A percentile compares a stretch with the other conserved stretches of the same genome.
Conservation (phyloP, 2,888 invertebrate genomes). For the Microdon myrmicae region DNA sequence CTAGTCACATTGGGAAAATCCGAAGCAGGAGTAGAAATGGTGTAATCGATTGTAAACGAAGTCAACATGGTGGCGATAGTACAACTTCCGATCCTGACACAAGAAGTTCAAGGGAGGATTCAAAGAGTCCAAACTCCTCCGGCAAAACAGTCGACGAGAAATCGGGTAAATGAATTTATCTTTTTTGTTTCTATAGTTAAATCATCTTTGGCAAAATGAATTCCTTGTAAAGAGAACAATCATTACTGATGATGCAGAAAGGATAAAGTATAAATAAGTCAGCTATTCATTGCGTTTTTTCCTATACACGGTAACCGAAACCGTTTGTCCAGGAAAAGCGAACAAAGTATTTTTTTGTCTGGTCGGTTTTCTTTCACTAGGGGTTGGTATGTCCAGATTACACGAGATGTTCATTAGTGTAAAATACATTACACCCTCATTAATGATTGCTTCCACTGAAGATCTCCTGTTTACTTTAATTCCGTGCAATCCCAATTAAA, state of each 20-base stretch:
- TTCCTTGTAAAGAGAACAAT: slow-evolving; percentile 3
- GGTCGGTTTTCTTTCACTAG: not conserved
- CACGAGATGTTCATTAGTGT: too few relatives aligned
- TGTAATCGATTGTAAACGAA: slow-evolving; percentile 32
- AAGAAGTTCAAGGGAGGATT: slow-evolving; percentile 65
- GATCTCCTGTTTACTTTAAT: too few relatives aligned
- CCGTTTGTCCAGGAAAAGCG: slow-evolving; percentile 12
- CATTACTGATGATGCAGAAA: slow-evolving; percentile 15
- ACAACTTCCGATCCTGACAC: slow-evolving; percentile 65
- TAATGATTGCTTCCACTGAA: too few relatives aligned
- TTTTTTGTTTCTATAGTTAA: not conserved
- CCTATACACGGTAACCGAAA: slow-evolving; percentile 18
- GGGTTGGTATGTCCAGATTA: slow-evolving; percentile 2
- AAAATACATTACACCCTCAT: too few relatives aligned
- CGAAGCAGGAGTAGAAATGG: slow-evolving; percentile 51
- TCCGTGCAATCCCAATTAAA: too few relatives aligned
- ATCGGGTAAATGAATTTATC: slow-evolving; percentile 57
- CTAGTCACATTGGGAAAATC: slow-evolving; percentile 26
- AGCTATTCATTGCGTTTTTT: not conserved
- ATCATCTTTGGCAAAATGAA: not conserved
- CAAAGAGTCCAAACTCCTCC: slow-evolving; percentile 65
- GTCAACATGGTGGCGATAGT: slow-evolving; percentile 57
- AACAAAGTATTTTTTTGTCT: not conserved
- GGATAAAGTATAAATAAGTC: slow-evolving; percentile 18
- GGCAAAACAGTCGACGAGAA: slow-evolving; percentile 62